phyloP scores from a whole-genome alignment of 2,113 vertebrate genomes.

The Saimiri boliviensis region DNA sequence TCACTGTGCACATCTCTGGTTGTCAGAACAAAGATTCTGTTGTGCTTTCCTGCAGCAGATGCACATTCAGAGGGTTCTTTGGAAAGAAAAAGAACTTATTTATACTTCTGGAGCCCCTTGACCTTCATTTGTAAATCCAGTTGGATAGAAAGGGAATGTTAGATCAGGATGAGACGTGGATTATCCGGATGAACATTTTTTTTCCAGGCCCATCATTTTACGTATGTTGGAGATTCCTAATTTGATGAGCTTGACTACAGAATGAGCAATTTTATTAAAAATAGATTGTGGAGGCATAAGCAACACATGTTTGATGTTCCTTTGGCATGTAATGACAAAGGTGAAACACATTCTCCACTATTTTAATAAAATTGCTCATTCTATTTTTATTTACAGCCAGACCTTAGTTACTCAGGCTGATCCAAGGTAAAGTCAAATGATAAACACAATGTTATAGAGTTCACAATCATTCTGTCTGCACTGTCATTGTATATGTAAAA shows the following conservation, averaged over 20 bases:
- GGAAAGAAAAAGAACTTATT: constrained; percentile 74
- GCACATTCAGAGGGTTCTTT: constrained; percentile 80
- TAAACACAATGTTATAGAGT: neutral
- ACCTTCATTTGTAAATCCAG: constrained; percentile 69
- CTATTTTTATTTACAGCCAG: constrained; percentile 15
- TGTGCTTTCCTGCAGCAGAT: constrained; percentile 81
- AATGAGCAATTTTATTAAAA: neutral
- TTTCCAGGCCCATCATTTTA: neutral
- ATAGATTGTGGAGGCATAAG: neutral
- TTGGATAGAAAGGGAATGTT: neutral
- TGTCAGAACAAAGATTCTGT: constrained; percentile 80
- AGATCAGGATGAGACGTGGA: neutral
- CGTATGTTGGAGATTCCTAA: neutral
- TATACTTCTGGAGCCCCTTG: constrained; percentile 68
- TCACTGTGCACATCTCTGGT: constrained; percentile 73
- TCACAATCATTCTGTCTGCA: neutral
- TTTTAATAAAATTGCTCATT: neutral
- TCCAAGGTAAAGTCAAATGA: neutral
- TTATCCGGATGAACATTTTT: neutral
- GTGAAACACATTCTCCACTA: neutral
- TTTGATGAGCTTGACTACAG: neutral
- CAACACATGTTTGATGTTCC: neutral
- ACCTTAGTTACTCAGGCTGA: neutral
- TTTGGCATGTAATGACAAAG: neutral
- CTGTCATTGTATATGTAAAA: too few species aligned